Evolutionary conservation across 2,113 vertebrate species (phyloP).

Genomic region (Anarrhichthys ocellatus): DNA sequence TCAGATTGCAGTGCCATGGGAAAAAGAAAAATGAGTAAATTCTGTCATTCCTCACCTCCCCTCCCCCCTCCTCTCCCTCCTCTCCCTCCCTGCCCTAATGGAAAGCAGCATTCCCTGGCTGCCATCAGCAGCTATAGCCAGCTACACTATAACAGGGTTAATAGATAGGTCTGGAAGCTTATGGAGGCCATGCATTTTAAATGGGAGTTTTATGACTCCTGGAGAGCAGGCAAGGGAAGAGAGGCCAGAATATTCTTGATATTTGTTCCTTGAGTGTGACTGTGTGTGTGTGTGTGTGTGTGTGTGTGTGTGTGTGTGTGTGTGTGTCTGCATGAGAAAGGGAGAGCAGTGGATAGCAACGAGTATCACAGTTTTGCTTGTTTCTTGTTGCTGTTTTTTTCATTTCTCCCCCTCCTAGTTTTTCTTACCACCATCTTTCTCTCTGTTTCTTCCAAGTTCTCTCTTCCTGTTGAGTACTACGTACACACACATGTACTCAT

Average conservation of each 20-base stretch:
- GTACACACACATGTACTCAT: not conserved
- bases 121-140: constrained; percentile 66
- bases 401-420: not conserved
- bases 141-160: constrained; percentile 68
- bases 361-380: constrained; percentile 14
- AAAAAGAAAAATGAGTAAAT: constrained; percentile 69
- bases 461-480: not conserved
- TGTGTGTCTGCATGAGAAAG: constrained; percentile 16
- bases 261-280: constrained; percentile 26
- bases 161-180: constrained; percentile 73
- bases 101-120: constrained; percentile 69
- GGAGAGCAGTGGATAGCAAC: constrained; percentile 13
- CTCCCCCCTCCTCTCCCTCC: not conserved
- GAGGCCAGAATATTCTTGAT: constrained; percentile 43
- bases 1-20: constrained; percentile 59
- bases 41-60: constrained; percentile 52
- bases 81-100: constrained; percentile 52
- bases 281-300: constrained; percentile 1
- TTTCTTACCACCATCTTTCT: not conserved
- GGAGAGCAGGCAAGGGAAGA: constrained; percentile 46
- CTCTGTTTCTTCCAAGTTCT: not conserved
- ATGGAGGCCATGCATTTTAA: constrained; percentile 79
- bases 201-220: constrained; percentile 75
- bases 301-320: not conserved
- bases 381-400: constrained; percentile 7